phyloP scores from a whole-genome alignment of 1,140 invertebrate species.

The Drosophila rufa region DNA sequence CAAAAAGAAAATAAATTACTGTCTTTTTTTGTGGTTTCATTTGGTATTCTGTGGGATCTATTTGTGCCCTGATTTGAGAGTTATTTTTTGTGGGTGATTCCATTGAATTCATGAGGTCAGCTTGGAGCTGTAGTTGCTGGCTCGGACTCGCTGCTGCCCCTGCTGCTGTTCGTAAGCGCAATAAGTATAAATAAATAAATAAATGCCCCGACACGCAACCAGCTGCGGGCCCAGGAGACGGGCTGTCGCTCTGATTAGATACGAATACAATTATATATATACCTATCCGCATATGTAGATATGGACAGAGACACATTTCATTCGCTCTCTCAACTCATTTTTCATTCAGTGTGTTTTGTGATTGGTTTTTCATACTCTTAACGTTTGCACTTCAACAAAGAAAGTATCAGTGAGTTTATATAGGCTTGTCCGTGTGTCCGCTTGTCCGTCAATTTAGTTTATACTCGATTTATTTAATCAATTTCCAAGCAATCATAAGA shows the following conservation, averaged over 20 bases:
- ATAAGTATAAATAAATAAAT: constrained; percentile 70
- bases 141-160: constrained; percentile 34
- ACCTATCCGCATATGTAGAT: constrained; percentile 15
- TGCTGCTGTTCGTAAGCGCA: constrained; percentile 20
- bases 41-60: constrained; percentile 22
- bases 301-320: constrained; percentile 17
- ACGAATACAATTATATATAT: constrained; percentile 52
- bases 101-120: constrained; percentile 70
- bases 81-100: constrained; percentile 41
- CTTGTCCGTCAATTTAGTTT: not conserved
- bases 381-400: not conserved
- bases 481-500: not conserved
- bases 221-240: constrained; percentile 69
- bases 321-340: constrained; percentile 46
- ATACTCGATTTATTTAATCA: not conserved
- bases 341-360: constrained; percentile 27
- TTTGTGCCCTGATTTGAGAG: constrained; percentile 36
- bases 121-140: constrained; percentile 41
- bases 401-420: not conserved
- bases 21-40: constrained; percentile 5
- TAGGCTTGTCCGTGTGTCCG: not conserved
- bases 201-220: constrained; percentile 59
- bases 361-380: constrained; percentile 15
- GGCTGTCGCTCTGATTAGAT: constrained; percentile 76
- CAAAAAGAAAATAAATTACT: constrained; percentile 16